Base-by-base conservation (phyloP, 1,140 invertebrate species). In the Melitaea cinxia region DNA sequence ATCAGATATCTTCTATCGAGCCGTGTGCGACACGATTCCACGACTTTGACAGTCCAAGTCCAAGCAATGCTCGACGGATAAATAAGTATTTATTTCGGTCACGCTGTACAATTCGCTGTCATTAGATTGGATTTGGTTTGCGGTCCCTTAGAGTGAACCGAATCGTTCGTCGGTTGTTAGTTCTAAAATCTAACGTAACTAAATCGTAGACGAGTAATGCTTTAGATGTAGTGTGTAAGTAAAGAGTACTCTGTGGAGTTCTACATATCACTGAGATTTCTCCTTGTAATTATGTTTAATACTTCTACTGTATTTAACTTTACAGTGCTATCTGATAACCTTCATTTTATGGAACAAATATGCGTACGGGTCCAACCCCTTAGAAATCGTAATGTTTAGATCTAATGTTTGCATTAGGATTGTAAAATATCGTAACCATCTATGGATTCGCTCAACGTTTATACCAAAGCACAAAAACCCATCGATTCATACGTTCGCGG, bases 391-490 rank as follows among this genome's bases (percentile, higher is more conserved):
- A 84, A 84, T 76, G 63, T 81, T 79, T 89, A 87, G 84, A 85
- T 84, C 82, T 85, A 88, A 85, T 73, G 71, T 82, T 88, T 80
- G 77, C 83, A 87, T 87, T 89, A 89, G 85, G 73, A 80, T 88
- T 88, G 77, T 88, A 87, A 88, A 82, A 67, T 88, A 85, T 81
- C 73, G 71, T 88, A 28, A 82, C 82, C 75, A 78, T 83, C 74
- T 78, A 83, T 78, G 75, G 80, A 88, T 84, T 89, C 86, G 88
- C 88, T 91, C 88, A 91, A 91, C 78, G 78, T 88, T 89, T 88
- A 91, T 91, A 91, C 88, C 88, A 91, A 91, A 91, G 88, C 87
- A 88, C 88, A 89, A 89, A 85, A 85, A 83, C 88, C 88, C 88
- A 91, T 88, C 88, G 88, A 89, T 85, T 84, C 84, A 78, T 82